phyloP scores from a whole-genome alignment of 64 coral and sea anemone species.

The Exaiptasia diaphana region DNA sequence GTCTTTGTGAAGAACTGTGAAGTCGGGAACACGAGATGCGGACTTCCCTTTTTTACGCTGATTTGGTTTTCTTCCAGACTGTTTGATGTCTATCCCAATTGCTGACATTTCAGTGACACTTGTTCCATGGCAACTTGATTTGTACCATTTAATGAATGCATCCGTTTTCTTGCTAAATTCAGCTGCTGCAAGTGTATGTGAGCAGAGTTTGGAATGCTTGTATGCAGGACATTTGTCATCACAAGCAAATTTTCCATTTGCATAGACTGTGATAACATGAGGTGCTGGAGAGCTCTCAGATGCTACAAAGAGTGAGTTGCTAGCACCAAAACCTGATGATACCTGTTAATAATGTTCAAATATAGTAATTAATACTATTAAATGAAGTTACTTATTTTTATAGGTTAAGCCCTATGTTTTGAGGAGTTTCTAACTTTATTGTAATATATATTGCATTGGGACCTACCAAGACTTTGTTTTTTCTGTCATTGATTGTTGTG shows the following conservation, averaged over 20 bases:
- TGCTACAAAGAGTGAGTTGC: slow-evolving; percentile 24
- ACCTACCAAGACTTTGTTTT: no score
- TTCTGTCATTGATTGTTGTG: no score
- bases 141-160: slow-evolving; percentile 9
- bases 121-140: slow-evolving; percentile 8
- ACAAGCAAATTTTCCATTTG: background rate
- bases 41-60: slow-evolving; percentile 3
- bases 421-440: no score
- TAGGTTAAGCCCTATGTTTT: no score
- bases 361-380: no score
- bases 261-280: slow-evolving; percentile 26
- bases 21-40: background rate
- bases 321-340: background rate
- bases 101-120: slow-evolving; percentile 42
- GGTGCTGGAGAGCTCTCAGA: slow-evolving; percentile 33
- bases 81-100: slow-evolving; percentile 8
- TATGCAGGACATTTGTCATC: slow-evolving; percentile 24
- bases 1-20: background rate
- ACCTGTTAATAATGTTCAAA: no score
- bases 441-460: no score
- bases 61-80: slow-evolving; percentile 41
- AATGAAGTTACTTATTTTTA: no score
- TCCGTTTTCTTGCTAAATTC: slow-evolving; percentile 16
- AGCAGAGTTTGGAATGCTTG: slow-evolving; percentile 22
- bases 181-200: slow-evolving; percentile 35